Evolutionary conservation across 2,113 vertebrate species (phyloP), one percentile per base, ranked within the genome.

Genomic region (Pagrus major): DNA sequence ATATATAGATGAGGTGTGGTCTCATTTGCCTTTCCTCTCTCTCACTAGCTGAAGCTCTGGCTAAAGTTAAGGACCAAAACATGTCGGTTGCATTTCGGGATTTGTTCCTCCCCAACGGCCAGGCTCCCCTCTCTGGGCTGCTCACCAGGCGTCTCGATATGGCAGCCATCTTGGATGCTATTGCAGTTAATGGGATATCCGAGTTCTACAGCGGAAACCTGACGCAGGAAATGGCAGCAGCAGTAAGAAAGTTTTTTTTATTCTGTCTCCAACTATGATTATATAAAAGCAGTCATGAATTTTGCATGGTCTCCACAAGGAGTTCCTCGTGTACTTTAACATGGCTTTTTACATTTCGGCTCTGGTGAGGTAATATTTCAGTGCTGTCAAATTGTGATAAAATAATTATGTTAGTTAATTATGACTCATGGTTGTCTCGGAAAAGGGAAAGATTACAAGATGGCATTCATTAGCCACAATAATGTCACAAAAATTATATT

Each of bases 201-300:
- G 96, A 96, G 71, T 98, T 99, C 93, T 99, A 99, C 86, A 92
- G 67, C 0, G 96, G 96, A 54, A 98, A 98, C 88, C 59, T 99
- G 85, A 97, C 97, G 0, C 95, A 96, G 90, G 97, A 99, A 94
- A 98, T 99, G 59, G 91, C 95, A 44, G 93, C 95, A 0, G 96
- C 95, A 95, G 98, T 98, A 92, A 96, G 95, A 58, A 80, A 44
- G 18, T 46, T 18, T 42, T 23, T 37, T 55, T 14, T 2, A 20
- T 21, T 16, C 41, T 5, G 3, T 71, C 27, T 60, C 47, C 8
- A 61, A 15, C 12, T 66, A 7, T 52, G 37, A 61, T 70, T 66
- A 37, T 39, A 59, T 80, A 70, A n/a, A n/a, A 78, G 52, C 16
- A 49, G 5, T 69, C 44, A 79, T 78, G 16, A 69, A 78, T 76